A percentile compares a stretch with the other conserved stretches of the same genome.
phyloP scores from a whole-genome alignment of 2,888 invertebrate genomes.

The Leptopilina myrica region DNA sequence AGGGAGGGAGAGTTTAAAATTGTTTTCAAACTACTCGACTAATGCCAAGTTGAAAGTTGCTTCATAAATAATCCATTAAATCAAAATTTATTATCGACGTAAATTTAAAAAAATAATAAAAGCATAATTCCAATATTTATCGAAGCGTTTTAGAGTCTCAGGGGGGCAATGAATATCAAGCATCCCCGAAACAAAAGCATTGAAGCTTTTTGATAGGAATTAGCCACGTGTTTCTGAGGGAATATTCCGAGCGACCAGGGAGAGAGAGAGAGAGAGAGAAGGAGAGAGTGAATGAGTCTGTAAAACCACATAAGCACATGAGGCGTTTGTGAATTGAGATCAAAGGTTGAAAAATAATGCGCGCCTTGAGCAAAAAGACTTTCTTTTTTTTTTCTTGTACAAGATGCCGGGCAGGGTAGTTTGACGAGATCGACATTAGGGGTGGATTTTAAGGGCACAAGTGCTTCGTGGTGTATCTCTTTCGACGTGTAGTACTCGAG shows the following conservation, averaged over 20 bases:
- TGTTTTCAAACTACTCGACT: slow-evolving; percentile 1
- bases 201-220: slow-evolving; percentile 3
- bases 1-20: neutral
- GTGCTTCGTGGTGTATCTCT: slow-evolving; percentile 57
- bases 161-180: slow-evolving; percentile 18
- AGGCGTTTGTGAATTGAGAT: slow-evolving; percentile 33
- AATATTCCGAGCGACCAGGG: neutral
- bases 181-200: neutral
- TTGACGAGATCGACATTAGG: slow-evolving; percentile 51
- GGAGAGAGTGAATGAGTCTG: neutral
- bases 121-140: slow-evolving; percentile 14
- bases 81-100: neutral
- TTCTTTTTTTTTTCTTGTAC: neutral
- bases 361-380: slow-evolving; percentile 20
- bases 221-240: slow-evolving; percentile 12
- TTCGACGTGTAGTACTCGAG: slow-evolving; percentile 45
- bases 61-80: slow-evolving; percentile 17
- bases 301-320: slow-evolving; percentile 9
- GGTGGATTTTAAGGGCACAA: slow-evolving; percentile 49
- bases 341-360: slow-evolving; percentile 37
- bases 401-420: slow-evolving; percentile 1
- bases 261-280: neutral
- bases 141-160: neutral
- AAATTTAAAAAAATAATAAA: slow-evolving; percentile 8
- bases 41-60: slow-evolving; percentile 5